Evolutionary conservation across 2,113 vertebrate genomes (phyloP).

Genomic region (Danionella cerebrum): DNA sequence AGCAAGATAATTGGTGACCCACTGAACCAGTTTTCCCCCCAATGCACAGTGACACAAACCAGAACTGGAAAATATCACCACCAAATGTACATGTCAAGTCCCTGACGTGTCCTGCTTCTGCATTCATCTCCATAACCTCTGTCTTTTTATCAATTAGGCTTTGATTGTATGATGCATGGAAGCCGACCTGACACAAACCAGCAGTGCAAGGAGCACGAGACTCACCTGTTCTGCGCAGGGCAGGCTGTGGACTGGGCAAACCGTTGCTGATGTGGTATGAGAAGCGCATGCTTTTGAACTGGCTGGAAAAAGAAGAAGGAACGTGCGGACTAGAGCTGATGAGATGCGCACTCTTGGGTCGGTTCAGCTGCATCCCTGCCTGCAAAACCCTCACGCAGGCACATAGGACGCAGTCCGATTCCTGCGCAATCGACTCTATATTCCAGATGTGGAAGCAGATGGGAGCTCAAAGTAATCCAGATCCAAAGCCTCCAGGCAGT

Average conservation of each 20-base stretch:
- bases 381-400: slow-evolving; percentile 29
- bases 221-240: slow-evolving; percentile 54
- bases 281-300: slow-evolving; percentile 64
- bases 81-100: too few relatives aligned
- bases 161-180: too few relatives aligned
- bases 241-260: slow-evolving; percentile 42
- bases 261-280: slow-evolving; percentile 58
- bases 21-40: too few relatives aligned
- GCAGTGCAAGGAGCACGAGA: neutral
- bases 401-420: slow-evolving; percentile 15
- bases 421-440: slow-evolving; percentile 22
- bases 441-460: slow-evolving; percentile 3
- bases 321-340: slow-evolving; percentile 39
- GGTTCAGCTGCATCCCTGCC: slow-evolving; percentile 60
- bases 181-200: neutral
- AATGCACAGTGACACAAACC: too few relatives aligned
- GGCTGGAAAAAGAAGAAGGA: slow-evolving; percentile 55
- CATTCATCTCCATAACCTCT: neutral
- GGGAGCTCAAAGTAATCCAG: neutral
- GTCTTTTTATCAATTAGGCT: too few relatives aligned
- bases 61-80: too few relatives aligned
- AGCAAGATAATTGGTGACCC: too few relatives aligned
- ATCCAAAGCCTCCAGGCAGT: neutral
- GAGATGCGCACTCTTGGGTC: slow-evolving; percentile 44
- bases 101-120: too few relatives aligned